phyloP scores from a whole-genome alignment of 2,888 invertebrate genomes.

The Lepidochrysops patricia region DNA sequence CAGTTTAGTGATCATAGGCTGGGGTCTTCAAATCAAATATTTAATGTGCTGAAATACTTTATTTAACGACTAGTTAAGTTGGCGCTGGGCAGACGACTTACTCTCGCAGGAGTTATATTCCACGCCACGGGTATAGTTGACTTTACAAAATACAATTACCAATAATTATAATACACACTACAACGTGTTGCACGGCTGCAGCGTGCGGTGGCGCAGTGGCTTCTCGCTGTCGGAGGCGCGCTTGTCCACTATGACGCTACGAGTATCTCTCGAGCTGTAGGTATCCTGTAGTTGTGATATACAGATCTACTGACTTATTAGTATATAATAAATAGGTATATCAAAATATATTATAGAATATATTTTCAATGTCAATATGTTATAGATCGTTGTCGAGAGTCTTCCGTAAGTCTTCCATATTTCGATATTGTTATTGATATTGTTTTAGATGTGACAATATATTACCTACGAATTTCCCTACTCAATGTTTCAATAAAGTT shows the following conservation, averaged over 20 bases:
- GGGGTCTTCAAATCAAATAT: no score
- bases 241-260: not conserved
- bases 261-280: slow-evolving; percentile 14
- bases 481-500: slow-evolving; percentile 32
- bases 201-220: no score
- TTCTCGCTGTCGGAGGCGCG: not conserved
- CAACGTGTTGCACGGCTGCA: no score
- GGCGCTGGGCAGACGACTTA: no score
- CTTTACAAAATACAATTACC: no score
- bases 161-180: no score
- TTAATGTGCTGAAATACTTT: no score
- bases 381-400: slow-evolving; percentile 9
- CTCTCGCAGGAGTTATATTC: no score
- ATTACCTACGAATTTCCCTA: slow-evolving; percentile 24
- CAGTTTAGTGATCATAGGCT: no score
- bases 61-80: no score
- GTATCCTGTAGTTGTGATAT: slow-evolving; percentile 17
- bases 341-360: slow-evolving; percentile 34
- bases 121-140: no score
- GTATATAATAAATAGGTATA: no score
- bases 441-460: not conserved
- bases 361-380: slow-evolving; percentile 62
- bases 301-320: not conserved
- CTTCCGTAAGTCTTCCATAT: slow-evolving; percentile 37
- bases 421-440: slow-evolving; percentile 3